Conservation (phyloP, 1,140 invertebrate genomes). For the Bicyclus anynana region DNA sequence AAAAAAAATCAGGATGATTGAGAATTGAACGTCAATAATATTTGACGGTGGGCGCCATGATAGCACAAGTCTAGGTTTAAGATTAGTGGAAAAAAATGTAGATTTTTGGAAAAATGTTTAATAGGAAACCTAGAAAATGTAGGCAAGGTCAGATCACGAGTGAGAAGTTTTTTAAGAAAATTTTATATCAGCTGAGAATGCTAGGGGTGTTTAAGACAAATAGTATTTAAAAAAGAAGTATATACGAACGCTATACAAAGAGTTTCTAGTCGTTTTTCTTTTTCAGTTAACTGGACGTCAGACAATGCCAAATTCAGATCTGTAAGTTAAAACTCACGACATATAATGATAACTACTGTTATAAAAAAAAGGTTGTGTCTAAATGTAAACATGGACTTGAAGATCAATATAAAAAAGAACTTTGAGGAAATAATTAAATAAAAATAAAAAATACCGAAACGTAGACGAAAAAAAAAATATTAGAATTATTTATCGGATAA, state of each 20-base stretch:
- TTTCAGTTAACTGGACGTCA: slow-evolving; percentile 26
- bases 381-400: slow-evolving; percentile 46
- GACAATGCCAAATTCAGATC: slow-evolving; percentile 52
- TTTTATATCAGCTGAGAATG: slow-evolving; percentile 53
- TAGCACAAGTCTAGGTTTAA: slow-evolving; percentile 57
- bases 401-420: slow-evolving; percentile 40
- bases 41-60: slow-evolving; percentile 7
- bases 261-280: slow-evolving; percentile 40
- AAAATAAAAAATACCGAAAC: slow-evolving; percentile 40
- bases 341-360: slow-evolving; percentile 46
- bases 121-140: slow-evolving; percentile 54
- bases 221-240: slow-evolving; percentile 31
- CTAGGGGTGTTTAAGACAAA: slow-evolving; percentile 32
- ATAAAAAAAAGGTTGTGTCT: slow-evolving; percentile 66
- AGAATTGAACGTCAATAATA: not conserved
- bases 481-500: slow-evolving; percentile 64
- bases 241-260: slow-evolving; percentile 47
- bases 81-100: slow-evolving; percentile 64
- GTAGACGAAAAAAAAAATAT: slow-evolving; percentile 46
- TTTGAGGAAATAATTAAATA: slow-evolving; percentile 31
- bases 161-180: slow-evolving; percentile 62
- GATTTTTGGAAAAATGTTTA: slow-evolving; percentile 74
- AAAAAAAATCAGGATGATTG: not conserved
- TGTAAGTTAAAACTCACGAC: slow-evolving; percentile 39
- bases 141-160: slow-evolving; percentile 47